A percentile compares a stretch with the other conserved stretches of the same genome.
Conservation (phyloP, 2,888 invertebrate species). For the Tuta absoluta region DNA sequence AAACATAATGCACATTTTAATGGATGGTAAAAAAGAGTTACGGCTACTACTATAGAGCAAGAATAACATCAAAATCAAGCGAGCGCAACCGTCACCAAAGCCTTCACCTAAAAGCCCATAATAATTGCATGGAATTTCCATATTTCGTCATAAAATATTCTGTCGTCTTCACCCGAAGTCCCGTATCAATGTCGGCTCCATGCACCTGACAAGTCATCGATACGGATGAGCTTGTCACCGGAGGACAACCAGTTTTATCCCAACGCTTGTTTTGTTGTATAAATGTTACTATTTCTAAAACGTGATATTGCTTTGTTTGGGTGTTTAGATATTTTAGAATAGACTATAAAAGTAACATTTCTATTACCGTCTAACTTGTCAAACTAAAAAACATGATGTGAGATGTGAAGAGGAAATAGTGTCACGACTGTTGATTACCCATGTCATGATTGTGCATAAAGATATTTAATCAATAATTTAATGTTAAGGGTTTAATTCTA, state of each 20-base stretch:
- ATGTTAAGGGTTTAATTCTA: too few relatives aligned
- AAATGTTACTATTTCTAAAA: not conserved
- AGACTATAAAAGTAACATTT: too few relatives aligned
- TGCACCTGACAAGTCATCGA: slow-evolving; percentile 24
- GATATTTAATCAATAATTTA: too few relatives aligned
- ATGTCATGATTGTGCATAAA: too few relatives aligned
- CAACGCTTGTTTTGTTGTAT: not conserved
- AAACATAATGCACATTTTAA: not conserved
- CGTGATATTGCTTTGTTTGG: not conserved
- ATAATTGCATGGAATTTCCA: slow-evolving; percentile 36
- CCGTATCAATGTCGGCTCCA: slow-evolving; percentile 18
- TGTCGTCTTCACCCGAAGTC: slow-evolving; percentile 4
- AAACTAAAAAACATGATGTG: too few relatives aligned
- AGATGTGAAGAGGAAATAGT: too few relatives aligned
- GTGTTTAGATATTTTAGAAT: too few relatives aligned
- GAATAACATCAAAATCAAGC: not conserved
- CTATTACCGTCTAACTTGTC: too few relatives aligned
- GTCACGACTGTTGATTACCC: too few relatives aligned
- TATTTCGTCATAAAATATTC: slow-evolving; percentile 42
- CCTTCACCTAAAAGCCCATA: not conserved
- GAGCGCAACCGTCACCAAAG: not conserved
- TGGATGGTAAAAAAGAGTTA: too few relatives aligned
- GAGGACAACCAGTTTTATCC: slow-evolving; percentile 10
- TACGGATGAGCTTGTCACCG: slow-evolving; percentile 44
- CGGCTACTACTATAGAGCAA: not conserved